Evolutionary conservation across 2,113 vertebrate genomes (phyloP), one percentile per base, ranked within the genome.

Genomic region (Oreochromis aureus): DNA sequence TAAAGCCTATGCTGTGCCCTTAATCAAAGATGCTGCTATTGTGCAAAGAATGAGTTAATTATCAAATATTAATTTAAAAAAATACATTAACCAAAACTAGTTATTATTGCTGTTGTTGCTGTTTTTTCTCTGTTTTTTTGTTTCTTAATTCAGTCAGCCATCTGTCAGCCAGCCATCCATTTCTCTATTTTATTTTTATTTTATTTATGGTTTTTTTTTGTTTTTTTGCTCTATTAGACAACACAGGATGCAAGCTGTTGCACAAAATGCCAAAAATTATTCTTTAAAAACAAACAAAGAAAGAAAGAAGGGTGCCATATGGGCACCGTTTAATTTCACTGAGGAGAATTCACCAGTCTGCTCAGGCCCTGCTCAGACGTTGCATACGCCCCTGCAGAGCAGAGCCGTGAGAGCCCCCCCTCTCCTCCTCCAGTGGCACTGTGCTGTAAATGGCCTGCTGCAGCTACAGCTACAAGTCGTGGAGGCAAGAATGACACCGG

Each of bases 401-500:
- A 3, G 4, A 19, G 73, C 81, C 3, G 83, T 9, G 80, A 66
- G 87, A 84, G 86, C 90, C 48, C 91, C 56, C 59, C 94, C 27
- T n/a, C 73, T 90, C 86, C 87, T 91, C 81, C 86, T 91, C 81
- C 91, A 83, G 89, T 88, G 10, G 82, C 63, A 32, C 84, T 86
- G 85, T 85, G 69, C 86, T 59, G 91, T 88, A 15, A 12, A 86
- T 92, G 94, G 92, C 89, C 93, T 87, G 10, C 82, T 87, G 89
- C 92, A 85, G 93, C 92, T 86, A 32, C 89, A 69, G 91, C 89
- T 89, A 44, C 90, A 88, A 93, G 89, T 86, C 86, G 90, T 53
- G 91, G 89, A 92, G 51, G 76, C 88, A 58, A 94, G 90, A 91
- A 93, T 95, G 94, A 91, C 80, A 86, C 89, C 92, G 90, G 90